Percentiles rank a stretch among this genome's conserved stretches.
phyloP scores from a whole-genome alignment of 1,140 invertebrate genomes.

The Physella acuta region DNA sequence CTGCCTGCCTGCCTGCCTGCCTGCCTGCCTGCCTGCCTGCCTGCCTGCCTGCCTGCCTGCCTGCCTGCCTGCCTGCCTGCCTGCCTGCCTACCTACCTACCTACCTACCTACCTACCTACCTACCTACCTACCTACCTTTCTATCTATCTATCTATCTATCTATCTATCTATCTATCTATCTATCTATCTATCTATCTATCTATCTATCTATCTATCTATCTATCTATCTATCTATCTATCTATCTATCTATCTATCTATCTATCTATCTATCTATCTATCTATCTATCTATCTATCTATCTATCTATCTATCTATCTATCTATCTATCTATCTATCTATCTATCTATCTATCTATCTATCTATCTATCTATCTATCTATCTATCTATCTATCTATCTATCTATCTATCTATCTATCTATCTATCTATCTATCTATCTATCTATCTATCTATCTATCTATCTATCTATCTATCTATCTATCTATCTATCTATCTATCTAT shows the following conservation, averaged over 20 bases:
- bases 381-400: neutral
- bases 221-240: neutral
- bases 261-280: neutral
- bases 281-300: neutral
- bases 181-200: neutral
- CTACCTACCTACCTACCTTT: too few species aligned
- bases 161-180: neutral
- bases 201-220: neutral
- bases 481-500: neutral
- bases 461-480: neutral
- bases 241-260: neutral
- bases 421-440: neutral
- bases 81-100: too few species aligned
- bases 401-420: neutral
- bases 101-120: constrained; percentile 1
- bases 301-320: neutral
- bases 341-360: neutral
- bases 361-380: constrained; percentile 1
- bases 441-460: neutral
- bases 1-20: constrained; percentile 8
- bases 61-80: constrained; percentile 2
- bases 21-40: constrained; percentile 10
- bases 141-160: neutral
- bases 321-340: constrained; percentile 2
- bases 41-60: constrained; percentile 10